Evolutionary conservation across 2,113 vertebrate genomes (phyloP).

Genomic region (Callopanchax toddi): DNA sequence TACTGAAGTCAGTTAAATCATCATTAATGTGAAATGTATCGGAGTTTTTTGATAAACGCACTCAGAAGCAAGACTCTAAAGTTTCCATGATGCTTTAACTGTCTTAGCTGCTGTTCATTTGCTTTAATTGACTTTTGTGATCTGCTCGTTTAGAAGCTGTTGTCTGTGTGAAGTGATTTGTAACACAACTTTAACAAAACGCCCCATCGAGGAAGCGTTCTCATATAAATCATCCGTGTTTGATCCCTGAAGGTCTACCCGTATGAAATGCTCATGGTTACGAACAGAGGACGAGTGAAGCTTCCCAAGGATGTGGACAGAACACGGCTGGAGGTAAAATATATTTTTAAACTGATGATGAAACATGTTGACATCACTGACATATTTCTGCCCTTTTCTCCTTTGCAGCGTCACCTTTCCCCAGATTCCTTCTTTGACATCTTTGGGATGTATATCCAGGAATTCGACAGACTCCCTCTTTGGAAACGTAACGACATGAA

Average conservation of each 20-base stretch:
- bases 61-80: no score
- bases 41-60: background rate
- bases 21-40: background rate
- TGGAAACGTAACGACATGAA: conserved; percentile 99
- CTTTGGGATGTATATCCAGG: conserved; percentile 92
- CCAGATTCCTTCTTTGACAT: conserved; percentile 90
- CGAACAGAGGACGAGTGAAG: conserved; percentile 91
- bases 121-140: background rate
- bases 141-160: background rate
- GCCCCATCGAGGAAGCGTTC: conserved; percentile 2
- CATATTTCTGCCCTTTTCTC: conserved; percentile 5
- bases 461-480: conserved; percentile 93
- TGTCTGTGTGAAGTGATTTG: background rate
- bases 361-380: background rate
- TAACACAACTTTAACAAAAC: background rate
- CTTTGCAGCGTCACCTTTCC: conserved; percentile 92
- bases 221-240: conserved; percentile 38
- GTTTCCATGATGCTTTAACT: no score
- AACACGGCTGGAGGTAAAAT: conserved; percentile 91
- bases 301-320: conserved; percentile 94
- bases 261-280: conserved; percentile 92
- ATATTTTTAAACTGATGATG: background rate
- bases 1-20: background rate
- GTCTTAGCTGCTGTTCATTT: no score
- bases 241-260: conserved; percentile 89